Percentiles rank a stretch among this genome's conserved stretches.
phyloP scores from a whole-genome alignment of 2,113 vertebrate genomes.

The Oriolus oriolus region DNA sequence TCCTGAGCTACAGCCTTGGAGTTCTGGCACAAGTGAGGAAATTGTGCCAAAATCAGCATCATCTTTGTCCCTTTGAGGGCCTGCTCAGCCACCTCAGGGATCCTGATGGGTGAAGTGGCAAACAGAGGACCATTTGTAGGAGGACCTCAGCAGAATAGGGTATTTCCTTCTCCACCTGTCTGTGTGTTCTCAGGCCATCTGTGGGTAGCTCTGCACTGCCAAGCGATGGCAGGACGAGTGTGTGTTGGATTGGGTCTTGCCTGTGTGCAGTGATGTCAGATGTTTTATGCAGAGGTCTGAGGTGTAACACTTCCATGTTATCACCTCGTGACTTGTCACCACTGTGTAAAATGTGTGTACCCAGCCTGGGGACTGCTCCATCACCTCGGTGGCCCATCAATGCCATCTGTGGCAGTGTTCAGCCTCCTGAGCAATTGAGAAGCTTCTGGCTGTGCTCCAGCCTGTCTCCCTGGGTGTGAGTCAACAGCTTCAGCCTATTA shows the following conservation, averaged over 20 bases:
- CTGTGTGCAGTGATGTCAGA: neutral
- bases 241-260: neutral
- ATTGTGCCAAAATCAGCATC: neutral
- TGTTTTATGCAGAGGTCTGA: neutral
- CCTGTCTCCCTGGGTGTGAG: slow-evolving; percentile 26
- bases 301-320: neutral
- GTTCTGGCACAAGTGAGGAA: neutral
- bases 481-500: slow-evolving; percentile 50
- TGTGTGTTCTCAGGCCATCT: neutral
- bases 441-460: slow-evolving; percentile 34
- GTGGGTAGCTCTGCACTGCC: neutral
- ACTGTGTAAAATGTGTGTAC: neutral
- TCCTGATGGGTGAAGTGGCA: neutral
- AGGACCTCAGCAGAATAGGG: neutral
- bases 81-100: neutral
- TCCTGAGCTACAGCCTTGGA: neutral
- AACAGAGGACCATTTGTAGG: neutral
- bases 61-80: neutral
- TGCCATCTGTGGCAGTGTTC: neutral
- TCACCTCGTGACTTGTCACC: slow-evolving; percentile 16
- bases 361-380: neutral
- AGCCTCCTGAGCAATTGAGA: neutral
- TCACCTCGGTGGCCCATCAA: neutral
- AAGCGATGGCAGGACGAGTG: neutral
- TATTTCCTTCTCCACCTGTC: neutral